Conservation (phyloP, 1,140 invertebrate species). For the Probaryconus sp. region DNA sequence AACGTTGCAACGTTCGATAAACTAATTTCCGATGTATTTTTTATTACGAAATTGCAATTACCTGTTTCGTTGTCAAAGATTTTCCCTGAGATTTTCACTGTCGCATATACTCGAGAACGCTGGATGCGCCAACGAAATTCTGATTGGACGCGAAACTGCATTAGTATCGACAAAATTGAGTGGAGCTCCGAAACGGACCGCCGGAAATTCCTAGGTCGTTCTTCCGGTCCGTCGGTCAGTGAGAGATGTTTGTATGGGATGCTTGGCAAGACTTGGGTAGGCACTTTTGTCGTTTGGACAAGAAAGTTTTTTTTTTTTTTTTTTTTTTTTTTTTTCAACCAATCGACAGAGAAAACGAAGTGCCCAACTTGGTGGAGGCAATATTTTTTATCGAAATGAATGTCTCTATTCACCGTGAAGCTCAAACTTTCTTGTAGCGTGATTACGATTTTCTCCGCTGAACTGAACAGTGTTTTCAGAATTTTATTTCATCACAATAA, state of each 20-base stretch:
- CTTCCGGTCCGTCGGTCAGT: slow-evolving; percentile 58
- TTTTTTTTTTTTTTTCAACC: slow-evolving; percentile 17
- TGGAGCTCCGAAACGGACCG: slow-evolving; percentile 49
- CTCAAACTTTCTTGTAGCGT: slow-evolving; percentile 34
- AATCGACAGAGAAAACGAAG: slow-evolving; percentile 50
- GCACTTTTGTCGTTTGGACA: slow-evolving; percentile 56
- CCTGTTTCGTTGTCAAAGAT: slow-evolving; percentile 24
- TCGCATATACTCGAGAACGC: slow-evolving; percentile 30
- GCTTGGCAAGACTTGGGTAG: slow-evolving; percentile 55
- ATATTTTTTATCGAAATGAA: slow-evolving; percentile 53
- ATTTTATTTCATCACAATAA: slow-evolving; percentile 5
- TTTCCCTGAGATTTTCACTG: slow-evolving; percentile 37
- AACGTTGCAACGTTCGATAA: not conserved
- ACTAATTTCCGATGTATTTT: not conserved
- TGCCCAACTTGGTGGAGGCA: slow-evolving; percentile 34
- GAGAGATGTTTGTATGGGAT: slow-evolving; percentile 61
- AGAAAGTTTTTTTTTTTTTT: slow-evolving; percentile 24
- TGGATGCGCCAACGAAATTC: slow-evolving; percentile 46
- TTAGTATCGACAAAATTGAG: slow-evolving; percentile 63
- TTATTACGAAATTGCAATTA: slow-evolving; percentile 22
- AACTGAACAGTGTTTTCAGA: slow-evolving; percentile 20
- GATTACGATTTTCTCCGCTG: slow-evolving; percentile 36
- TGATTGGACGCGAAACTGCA: slow-evolving; percentile 59
- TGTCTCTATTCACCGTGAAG: slow-evolving; percentile 36
- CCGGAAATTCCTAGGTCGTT: slow-evolving; percentile 56